Base-by-base conservation (phyloP, 2,888 invertebrate species). In the Eledona agricola region DNA sequence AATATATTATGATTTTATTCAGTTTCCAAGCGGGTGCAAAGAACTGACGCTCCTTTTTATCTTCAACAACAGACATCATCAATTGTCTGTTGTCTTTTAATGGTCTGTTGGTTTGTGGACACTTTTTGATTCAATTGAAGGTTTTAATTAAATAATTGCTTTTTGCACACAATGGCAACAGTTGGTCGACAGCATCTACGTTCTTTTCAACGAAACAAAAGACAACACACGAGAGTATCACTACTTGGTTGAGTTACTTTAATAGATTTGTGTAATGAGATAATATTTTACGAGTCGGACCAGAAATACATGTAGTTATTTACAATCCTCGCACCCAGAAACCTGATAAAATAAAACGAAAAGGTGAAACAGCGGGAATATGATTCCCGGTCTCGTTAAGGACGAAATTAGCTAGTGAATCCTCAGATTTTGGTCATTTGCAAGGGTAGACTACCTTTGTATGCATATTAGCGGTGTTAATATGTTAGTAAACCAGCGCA, bases 381-480 rank as follows among this genome's bases (percentile, higher is more conserved):
- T 47, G 25, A 40, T 45, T 47, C 28, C 16, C 9, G 53, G 11
- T 17, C 38, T 40, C 34, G 42, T 54, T 47, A 52, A 55, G 47
- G 53, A 51, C 55, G 45, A 61, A 63, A 63, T 61, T 61, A 58
- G 55, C 45, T 35, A 40, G 46, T 56, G 50, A 57, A 59, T 60
- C 46, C 62, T 50, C 54, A 60, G 58, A 62, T 62, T 63, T 51
- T 31, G 50, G 47, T 49, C 51, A 62, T 62, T 62, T 57, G 60
- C 52, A 51, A 56, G 60, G 60, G 59, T 58, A 45, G 31, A 54
- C 55, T 61, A 61, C 61, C 60, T 61, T 57, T 60, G 59, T 59
- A 61, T 61, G 61, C 53, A 63, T 61, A 63, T 62, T 63, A 57
- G 62, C 56, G 58, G 59, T 58, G 53, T 60, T 64, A 64, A 63